Conservation (phyloP, 2,888 invertebrate genomes). For the Subacronicta megacephala region DNA sequence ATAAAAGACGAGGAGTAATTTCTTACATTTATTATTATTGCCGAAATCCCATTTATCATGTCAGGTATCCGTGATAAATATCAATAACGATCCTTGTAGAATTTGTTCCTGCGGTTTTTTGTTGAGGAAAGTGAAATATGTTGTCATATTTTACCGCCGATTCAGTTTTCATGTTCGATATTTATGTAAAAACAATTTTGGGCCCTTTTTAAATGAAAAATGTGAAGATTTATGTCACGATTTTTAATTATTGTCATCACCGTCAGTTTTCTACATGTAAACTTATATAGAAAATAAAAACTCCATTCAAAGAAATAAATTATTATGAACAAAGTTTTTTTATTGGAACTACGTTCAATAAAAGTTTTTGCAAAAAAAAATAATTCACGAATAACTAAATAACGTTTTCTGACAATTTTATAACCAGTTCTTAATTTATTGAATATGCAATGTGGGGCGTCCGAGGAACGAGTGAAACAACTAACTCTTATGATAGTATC, state of each 20-base stretch:
- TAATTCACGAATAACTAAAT: too few relatives aligned
- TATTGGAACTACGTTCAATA: too few relatives aligned
- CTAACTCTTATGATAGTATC: too few relatives aligned
- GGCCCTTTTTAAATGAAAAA: slow-evolving; percentile 11
- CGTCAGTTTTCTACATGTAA: too few relatives aligned
- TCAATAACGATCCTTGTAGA: slow-evolving; percentile 60
- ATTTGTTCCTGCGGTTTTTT: slow-evolving; percentile 53
- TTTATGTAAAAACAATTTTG: slow-evolving; percentile 45
- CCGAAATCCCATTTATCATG: slow-evolving; percentile 61
- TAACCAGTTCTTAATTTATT: too few relatives aligned
- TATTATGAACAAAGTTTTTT: too few relatives aligned
- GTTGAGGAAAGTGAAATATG: slow-evolving; percentile 54
- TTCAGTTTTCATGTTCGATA: slow-evolving; percentile 45
- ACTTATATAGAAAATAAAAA: too few relatives aligned
- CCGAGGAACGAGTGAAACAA: too few relatives aligned
- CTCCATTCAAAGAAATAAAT: too few relatives aligned
- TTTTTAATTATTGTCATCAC: slow-evolving; percentile 4
- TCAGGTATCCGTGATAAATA: slow-evolving; percentile 61
- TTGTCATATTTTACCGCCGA: slow-evolving; percentile 53
- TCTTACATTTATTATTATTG: slow-evolving; percentile 71
- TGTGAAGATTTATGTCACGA: background rate
- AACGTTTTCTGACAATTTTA: too few relatives aligned
- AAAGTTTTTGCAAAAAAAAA: too few relatives aligned
- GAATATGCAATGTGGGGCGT: too few relatives aligned
- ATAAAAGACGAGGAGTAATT: slow-evolving; percentile 65